Evolutionary conservation across 2,888 invertebrate genomes (phyloP), one percentile per base, ranked within the genome.

Genomic region (Diabrotica balteata): DNA sequence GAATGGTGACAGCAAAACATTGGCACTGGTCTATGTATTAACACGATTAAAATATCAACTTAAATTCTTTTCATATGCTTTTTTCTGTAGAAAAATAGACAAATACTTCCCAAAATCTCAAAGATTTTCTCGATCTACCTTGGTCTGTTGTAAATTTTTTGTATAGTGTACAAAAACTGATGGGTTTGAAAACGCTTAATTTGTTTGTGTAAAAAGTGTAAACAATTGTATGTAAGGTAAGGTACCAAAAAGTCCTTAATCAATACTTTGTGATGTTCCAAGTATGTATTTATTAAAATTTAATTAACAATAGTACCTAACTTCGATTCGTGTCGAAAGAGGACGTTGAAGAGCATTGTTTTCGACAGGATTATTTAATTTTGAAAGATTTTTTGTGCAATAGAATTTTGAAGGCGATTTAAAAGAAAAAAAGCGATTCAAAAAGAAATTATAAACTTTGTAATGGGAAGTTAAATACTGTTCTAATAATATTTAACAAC

Each of bases 241-340:
- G 22, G 10, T 43, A 44, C 47, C 52, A 51, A 52, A 44, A 9
- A 42, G 46, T 53, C 42, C 22, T 72, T 76, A 64, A 71, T 71
- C 68, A 68, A 70, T 67, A 72, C 70, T 76, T 77, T 77, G 77
- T 78, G 76, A 77, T 77, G 76, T 75, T 77, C 74, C 73, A 72
- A 75, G 74, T 75, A 73, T 72, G 63, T 70, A 67, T 74, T 70
- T 72, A 68, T 69, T 69, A 50, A 45, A 45, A 57, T 68, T 62
- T 73, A 72, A 72, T 75, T 72, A 67, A 75, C 54, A 55, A 59
- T 47, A 54, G 52, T 60, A 47, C 59, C 52, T 61, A 52, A 60
- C 52, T 52, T 42, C 46, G 45, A 57, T 43, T 43, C 7, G 7
- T 51, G 32, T 32, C 32, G 32, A 32, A 32, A 32, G 4, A 32